These are phyloP conservation scores for Agapostemon virescens DNA, from an alignment of 2,888 invertebrate genomes.

Conservation along the genomic window DNA sequence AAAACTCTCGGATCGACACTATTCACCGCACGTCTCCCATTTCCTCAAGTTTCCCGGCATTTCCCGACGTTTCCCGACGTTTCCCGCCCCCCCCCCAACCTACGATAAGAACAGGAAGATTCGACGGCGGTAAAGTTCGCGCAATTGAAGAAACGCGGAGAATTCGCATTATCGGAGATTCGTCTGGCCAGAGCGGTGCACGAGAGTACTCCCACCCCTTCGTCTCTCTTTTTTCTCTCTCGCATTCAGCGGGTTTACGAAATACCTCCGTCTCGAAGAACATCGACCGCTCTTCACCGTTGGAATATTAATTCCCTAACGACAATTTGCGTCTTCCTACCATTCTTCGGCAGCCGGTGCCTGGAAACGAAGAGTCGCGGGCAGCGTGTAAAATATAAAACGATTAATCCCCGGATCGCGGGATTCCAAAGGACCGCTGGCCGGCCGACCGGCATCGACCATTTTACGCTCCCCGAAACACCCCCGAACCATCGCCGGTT, in stretches of 20 bases:
- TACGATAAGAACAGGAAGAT: background rate
- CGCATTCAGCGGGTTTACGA: background rate
- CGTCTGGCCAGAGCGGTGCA: conserved; percentile 6
- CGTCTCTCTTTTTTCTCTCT: background rate
- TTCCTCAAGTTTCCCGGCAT: conserved; percentile 2
- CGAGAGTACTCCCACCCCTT: too few relatives aligned
- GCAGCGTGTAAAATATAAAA: conserved; percentile 28
- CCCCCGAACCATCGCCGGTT: background rate
- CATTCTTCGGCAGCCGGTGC: background rate
- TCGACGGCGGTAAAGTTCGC: background rate
- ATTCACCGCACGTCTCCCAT: conserved; percentile 5
- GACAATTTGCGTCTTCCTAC: background rate
- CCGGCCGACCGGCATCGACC: conserved; percentile 31
- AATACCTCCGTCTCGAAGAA: conserved; percentile 26
- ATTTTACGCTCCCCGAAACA: conserved; percentile 9
- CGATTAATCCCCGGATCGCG: conserved; percentile 13
- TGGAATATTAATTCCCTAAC: conserved; percentile 28
- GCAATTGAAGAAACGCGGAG: conserved; percentile 37
- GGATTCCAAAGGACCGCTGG: conserved; percentile 38
- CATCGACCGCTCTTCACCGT: background rate
- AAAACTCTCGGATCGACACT: background rate
- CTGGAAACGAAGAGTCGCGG: background rate
- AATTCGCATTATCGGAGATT: conserved; percentile 45
- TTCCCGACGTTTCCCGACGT: conserved; percentile 5
- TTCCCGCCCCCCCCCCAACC: background rate